Conservation (phyloP, 2,113 vertebrate genomes). For the Apeltes quadracus region DNA sequence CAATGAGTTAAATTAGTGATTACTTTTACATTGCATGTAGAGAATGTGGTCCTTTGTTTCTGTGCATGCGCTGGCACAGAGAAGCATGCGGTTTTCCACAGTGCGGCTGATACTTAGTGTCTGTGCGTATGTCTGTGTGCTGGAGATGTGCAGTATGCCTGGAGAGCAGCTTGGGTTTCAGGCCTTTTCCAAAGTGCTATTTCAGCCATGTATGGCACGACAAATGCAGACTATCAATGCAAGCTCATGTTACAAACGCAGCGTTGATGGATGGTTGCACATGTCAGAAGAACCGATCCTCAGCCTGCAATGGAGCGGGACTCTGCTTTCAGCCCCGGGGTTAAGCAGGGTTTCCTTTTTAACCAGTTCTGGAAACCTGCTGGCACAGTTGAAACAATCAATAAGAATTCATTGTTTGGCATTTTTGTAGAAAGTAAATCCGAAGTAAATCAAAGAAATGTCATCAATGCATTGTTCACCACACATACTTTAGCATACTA, state of each 20-base stretch:
- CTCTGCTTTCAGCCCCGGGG: conserved; percentile 2
- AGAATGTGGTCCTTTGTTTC: not conserved
- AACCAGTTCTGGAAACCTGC: not conserved
- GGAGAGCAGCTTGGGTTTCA: conserved; percentile 44
- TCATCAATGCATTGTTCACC: not conserved
- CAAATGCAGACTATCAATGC: conserved; percentile 43
- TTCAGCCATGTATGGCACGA: conserved; percentile 67
- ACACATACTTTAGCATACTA: not conserved
- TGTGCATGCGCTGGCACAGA: conserved; percentile 16
- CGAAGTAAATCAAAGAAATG: too few species aligned
- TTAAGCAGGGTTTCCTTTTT: not conserved
- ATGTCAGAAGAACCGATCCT: conserved; percentile 21
- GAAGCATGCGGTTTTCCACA: conserved; percentile 19
- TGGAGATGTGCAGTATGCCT: conserved; percentile 17
- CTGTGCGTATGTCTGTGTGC: conserved; percentile 18
- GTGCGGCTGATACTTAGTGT: conserved; percentile 4
- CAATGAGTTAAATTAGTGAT: not conserved
- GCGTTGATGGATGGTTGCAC: conserved; percentile 56
- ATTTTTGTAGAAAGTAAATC: not conserved
- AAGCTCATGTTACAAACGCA: conserved; percentile 56
- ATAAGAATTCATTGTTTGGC: not conserved
- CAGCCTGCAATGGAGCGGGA: not conserved
- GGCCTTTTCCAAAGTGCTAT: conserved; percentile 52
- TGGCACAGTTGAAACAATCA: not conserved
- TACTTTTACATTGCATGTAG: not conserved